Conservation (phyloP, 2,113 vertebrate genomes). For the Bubo scandiacus region DNA sequence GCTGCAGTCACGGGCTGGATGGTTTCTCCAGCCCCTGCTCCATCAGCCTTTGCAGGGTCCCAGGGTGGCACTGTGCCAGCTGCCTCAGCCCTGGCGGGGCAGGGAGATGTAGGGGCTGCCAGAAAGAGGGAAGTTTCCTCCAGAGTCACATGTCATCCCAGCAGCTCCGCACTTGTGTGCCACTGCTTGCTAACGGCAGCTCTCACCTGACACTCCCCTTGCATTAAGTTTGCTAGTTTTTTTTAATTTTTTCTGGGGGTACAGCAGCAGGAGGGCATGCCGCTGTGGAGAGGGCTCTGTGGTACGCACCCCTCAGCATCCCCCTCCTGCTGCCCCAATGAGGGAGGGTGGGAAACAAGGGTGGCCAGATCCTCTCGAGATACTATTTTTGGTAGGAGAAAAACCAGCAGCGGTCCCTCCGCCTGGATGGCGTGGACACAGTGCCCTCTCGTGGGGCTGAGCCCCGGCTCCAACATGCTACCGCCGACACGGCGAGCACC, state of each 20-base stretch:
- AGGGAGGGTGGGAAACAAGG: background rate
- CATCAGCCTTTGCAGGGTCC: background rate
- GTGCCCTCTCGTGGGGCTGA: conserved; percentile 70
- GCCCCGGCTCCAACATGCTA: accelerated
- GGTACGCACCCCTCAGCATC: no score
- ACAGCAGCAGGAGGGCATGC: accelerated
- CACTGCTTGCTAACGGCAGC: background rate
- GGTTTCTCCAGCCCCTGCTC: background rate
- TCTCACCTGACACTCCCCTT: background rate
- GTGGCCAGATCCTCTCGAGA: accelerated
- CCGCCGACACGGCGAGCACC: accelerated
- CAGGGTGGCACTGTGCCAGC: accelerated
- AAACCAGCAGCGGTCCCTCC: background rate
- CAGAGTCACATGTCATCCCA: background rate
- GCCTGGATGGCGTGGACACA: background rate
- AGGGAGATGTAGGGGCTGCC: background rate
- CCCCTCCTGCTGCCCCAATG: background rate
- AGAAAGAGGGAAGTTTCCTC: accelerated
- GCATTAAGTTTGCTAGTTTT: background rate
- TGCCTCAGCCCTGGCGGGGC: background rate
- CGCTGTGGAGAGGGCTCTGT: background rate
- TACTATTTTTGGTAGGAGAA: background rate
- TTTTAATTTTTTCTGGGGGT: accelerated
- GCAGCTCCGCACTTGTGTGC: background rate
- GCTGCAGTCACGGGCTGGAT: accelerated